Percentiles rank a stretch among this genome's conserved stretches.
Evolutionary conservation across 2,888 invertebrate species (phyloP).

Genomic region (Leptarthrus brevirostris): DNA sequence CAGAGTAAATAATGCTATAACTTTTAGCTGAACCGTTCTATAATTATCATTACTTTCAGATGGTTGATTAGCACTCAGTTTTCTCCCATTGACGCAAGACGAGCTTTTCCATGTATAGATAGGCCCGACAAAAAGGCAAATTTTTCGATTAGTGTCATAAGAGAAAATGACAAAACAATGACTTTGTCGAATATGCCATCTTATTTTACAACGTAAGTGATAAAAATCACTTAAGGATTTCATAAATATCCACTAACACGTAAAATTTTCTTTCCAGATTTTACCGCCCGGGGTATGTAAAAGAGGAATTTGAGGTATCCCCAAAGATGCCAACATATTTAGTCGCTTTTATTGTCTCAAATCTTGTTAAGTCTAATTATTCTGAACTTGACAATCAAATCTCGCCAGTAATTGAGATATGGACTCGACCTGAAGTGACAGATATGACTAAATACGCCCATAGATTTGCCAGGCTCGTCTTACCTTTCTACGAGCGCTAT

Average conservation of each 20-base stretch:
- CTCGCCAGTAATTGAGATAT: slow-evolving; percentile 64
- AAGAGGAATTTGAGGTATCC: slow-evolving; percentile 74
- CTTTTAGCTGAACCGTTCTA: not conserved
- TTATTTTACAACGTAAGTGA: slow-evolving; percentile 60
- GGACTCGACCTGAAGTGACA: slow-evolving; percentile 63
- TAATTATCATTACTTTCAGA: slow-evolving; percentile 70
- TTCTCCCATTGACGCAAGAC: slow-evolving; percentile 80
- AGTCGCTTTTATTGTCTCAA: slow-evolving; percentile 74
- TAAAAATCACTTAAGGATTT: slow-evolving; percentile 16
- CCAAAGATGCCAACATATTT: slow-evolving; percentile 82
- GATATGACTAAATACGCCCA: slow-evolving; percentile 69
- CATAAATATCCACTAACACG: too few relatives aligned
- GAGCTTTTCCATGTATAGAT: slow-evolving; percentile 90
- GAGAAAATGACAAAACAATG: slow-evolving; percentile 67
- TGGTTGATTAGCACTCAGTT: slow-evolving; percentile 85
- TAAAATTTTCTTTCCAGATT: slow-evolving; percentile 54
- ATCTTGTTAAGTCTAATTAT: slow-evolving; percentile 65
- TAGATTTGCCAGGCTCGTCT: slow-evolving; percentile 71
- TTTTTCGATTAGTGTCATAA: slow-evolving; percentile 77
- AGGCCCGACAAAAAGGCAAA: slow-evolving; percentile 84
- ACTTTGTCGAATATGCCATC: slow-evolving; percentile 76
- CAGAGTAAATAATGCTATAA: slow-evolving; percentile 63
- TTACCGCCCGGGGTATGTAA: slow-evolving; percentile 70
- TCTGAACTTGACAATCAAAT: slow-evolving; percentile 59
- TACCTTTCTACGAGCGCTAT: slow-evolving; percentile 74